phyloP scores from a whole-genome alignment of 2,888 invertebrate genomes.

The Troides aeacus region DNA sequence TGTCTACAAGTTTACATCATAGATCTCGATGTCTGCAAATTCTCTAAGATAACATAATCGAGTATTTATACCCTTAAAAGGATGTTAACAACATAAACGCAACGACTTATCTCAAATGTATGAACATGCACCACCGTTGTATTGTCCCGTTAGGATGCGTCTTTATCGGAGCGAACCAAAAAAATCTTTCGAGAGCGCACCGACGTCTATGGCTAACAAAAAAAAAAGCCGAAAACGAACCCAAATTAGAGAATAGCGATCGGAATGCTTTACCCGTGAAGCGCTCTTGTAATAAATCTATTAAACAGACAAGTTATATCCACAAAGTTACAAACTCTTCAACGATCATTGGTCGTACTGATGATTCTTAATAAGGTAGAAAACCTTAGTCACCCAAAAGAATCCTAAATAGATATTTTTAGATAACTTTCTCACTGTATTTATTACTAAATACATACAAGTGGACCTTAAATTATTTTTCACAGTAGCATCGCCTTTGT shows the following conservation, averaged over 20 bases:
- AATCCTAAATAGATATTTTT: too few species aligned
- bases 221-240: slow-evolving; percentile 72
- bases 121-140: slow-evolving; percentile 42
- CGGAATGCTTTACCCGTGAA: slow-evolving; percentile 75
- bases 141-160: slow-evolving; percentile 70
- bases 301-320: slow-evolving; percentile 38
- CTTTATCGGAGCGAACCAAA: slow-evolving; percentile 65
- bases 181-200: slow-evolving; percentile 60
- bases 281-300: slow-evolving; percentile 54
- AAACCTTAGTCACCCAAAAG: too few species aligned
- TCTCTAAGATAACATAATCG: too few species aligned
- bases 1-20: too few species aligned
- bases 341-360: too few species aligned
- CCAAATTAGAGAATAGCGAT: slow-evolving; percentile 70
- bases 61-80: slow-evolving; percentile 17
- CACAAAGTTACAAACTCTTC: not conserved
- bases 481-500: too few species aligned
- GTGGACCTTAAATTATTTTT: too few species aligned
- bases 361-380: too few species aligned
- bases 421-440: too few species aligned
- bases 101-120: slow-evolving; percentile 31
- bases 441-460: too few species aligned
- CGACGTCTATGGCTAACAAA: slow-evolving; percentile 66
- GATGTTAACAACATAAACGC: slow-evolving; percentile 33
- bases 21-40: too few species aligned